Base-by-base conservation (phyloP, 2,797 vertebrate genomes). In the Columba guinea region DNA sequence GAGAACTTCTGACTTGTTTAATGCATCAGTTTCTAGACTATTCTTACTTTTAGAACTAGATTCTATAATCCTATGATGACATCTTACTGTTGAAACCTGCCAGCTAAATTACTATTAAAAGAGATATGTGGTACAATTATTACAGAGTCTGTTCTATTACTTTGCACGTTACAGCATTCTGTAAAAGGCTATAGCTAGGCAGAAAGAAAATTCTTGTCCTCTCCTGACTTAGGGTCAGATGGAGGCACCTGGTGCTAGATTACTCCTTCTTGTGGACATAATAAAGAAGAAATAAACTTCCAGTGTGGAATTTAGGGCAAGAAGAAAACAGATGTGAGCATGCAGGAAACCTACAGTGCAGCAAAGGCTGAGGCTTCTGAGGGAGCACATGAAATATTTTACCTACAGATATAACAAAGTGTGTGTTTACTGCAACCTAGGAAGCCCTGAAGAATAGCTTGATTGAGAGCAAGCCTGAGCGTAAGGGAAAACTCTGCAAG, bases 41-140 rank as follows among this genome's bases (percentile, higher is more conserved):
- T 48, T 39, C 74, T 80, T 17, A 55, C 23, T 84, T 69, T 80
- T 84, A 80, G 32, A 70, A 65, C 35, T 75, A 39, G 26, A 30
- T 18, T 9, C 17, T 41, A 7, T 28, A 44, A 68, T 26, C 22
- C 56, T 39, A 1, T 59, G 19, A 10, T 76, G 9, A 41, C 89
- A 41, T 65, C 95, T 89, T 86, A 17, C 44, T 67, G n/a, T 23
- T 22, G 32, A 76, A 84, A 92, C 79, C 68, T 90, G 91, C 28
- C 53, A 68, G 77, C 21, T 92, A 81, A 94, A 94, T 83, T 59
- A 28, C 35, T 32, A 24, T 21, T 78, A 52, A 83, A 70, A 83
- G 85, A 35, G 65, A 27, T 63, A 3, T 0, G 2, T 9, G 44
- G 15, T 27, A 10, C 27, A 80, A 1, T 44, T 49, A 13, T 18